Percentiles rank a stretch among this genome's conserved stretches.
Conservation (phyloP, 2,113 vertebrate genomes). For the Mesitornis unicolor region DNA sequence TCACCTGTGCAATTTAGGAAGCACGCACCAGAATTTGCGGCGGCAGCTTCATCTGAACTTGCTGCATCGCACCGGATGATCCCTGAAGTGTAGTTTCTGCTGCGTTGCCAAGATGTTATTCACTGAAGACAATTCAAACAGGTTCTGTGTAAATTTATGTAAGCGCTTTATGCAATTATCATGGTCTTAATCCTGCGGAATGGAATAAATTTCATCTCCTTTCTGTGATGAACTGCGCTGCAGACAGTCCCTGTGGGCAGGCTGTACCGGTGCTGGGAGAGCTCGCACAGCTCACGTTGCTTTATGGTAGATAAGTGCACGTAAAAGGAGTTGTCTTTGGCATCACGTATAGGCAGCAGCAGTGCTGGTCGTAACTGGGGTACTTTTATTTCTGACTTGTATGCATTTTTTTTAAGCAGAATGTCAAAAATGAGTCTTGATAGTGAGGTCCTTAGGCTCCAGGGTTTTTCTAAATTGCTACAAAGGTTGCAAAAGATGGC, state of each 20-base stretch:
- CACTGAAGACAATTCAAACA: not conserved
- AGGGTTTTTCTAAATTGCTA: not conserved
- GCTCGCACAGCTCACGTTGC: not conserved
- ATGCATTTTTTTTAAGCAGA: not conserved
- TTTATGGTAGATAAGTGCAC: not conserved
- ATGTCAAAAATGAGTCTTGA: not conserved
- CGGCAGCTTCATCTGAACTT: not conserved
- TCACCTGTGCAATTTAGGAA: not conserved
- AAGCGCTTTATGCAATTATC: not conserved
- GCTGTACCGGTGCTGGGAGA: not conserved
- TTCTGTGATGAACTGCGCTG: not conserved
- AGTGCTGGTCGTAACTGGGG: not conserved
- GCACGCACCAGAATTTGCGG: not conserved
- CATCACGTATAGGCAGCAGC: not conserved
- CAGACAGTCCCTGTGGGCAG: not conserved
- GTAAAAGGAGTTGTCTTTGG: not conserved
- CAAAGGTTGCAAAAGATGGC: not conserved
- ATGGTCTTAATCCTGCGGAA: not conserved
- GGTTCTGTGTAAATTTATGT: not conserved
- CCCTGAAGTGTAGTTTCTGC: not conserved
- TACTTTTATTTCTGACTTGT: not conserved
- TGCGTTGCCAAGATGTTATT: not conserved
- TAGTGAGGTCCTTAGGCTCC: not conserved
- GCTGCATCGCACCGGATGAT: not conserved
- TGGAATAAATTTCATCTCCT: not conserved